Conservation (phyloP, 2,888 invertebrate genomes). For the Rhorus exstirpatorius region DNA sequence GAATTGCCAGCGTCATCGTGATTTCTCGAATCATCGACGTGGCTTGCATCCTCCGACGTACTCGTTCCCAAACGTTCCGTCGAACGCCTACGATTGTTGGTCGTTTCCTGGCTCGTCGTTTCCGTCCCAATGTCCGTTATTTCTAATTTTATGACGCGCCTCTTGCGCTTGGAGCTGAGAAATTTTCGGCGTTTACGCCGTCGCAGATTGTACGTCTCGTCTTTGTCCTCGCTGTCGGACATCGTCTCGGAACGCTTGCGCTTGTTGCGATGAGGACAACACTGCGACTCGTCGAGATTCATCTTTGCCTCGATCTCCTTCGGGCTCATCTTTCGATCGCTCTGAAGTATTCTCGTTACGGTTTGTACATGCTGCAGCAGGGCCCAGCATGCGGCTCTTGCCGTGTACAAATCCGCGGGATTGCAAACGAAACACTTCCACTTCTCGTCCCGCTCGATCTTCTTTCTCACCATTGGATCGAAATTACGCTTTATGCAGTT, state of each 20-base stretch:
- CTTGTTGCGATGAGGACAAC: conserved; percentile 81
- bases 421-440: conserved; percentile 94
- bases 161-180: conserved; percentile 37
- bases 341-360: conserved; percentile 80
- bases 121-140: too few relatives aligned
- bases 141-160: conserved; percentile 50
- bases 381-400: conserved; percentile 91
- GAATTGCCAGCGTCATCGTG: not conserved
- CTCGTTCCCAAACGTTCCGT: not conserved
- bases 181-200: conserved; percentile 56
- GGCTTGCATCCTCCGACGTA: too few relatives aligned
- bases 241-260: conserved; percentile 78
- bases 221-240: conserved; percentile 81
- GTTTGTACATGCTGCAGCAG: conserved; percentile 88
- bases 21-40: too few relatives aligned
- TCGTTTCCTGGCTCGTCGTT: conserved; percentile 15
- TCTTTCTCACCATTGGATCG: conserved; percentile 89
- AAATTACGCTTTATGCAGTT: conserved; percentile 92
- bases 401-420: conserved; percentile 89
- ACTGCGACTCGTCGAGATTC: conserved; percentile 82
- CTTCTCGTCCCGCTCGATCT: conserved; percentile 92
- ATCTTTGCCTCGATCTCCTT: conserved; percentile 80
- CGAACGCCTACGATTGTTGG: too few relatives aligned
- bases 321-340: conserved; percentile 74
- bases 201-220: conserved; percentile 73